phyloP scores from a whole-genome alignment of 2,797 vertebrate species.

The Tragelaphus eurycerus region DNA sequence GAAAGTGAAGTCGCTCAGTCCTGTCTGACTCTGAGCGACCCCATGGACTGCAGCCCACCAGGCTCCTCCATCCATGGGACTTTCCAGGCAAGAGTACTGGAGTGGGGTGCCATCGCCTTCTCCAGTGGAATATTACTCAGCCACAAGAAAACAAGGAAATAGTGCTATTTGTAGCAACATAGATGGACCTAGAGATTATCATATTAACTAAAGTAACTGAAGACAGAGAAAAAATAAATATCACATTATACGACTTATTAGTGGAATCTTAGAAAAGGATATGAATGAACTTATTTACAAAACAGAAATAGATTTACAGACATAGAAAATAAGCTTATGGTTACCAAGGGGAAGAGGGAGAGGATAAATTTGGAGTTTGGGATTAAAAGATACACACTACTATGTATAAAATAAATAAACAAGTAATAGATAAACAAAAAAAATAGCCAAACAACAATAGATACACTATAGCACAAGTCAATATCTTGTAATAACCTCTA shows the following conservation, averaged over 20 bases:
- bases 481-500: neutral
- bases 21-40: too few species aligned
- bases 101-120: too few species aligned
- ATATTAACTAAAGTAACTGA: neutral
- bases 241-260: neutral
- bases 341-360: neutral
- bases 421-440: neutral
- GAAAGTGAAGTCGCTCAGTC: too few species aligned
- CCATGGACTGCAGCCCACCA: too few species aligned
- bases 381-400: neutral
- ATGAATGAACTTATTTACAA: neutral
- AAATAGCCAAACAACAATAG: neutral
- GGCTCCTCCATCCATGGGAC: too few species aligned
- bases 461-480: neutral
- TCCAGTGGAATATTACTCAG: neutral
- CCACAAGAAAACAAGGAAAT: neutral
- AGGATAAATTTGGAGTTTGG: neutral
- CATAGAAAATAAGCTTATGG: rapidly evolving
- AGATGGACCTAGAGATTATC: neutral
- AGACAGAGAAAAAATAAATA: neutral
- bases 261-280: neutral
- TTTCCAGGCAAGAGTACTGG: too few species aligned
- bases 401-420: neutral
- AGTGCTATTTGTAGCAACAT: neutral
- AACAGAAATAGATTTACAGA: neutral